These are phyloP conservation scores for Platysteira castanea DNA, from an alignment of 2,113 vertebrate genomes.

Conservation along the genomic window DNA sequence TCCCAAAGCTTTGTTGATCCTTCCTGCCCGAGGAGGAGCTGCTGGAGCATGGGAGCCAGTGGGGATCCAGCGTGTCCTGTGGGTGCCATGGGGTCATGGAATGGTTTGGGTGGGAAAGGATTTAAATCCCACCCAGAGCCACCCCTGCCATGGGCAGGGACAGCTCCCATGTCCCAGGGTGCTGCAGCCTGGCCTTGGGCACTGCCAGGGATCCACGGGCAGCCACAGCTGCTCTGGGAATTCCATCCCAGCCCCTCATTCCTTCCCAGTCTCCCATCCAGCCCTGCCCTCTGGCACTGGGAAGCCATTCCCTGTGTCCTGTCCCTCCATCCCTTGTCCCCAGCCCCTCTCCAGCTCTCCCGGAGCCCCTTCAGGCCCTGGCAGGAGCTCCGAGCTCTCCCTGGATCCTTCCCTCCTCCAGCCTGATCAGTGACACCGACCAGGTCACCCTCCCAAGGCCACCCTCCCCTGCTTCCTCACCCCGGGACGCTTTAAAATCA, in stretches of 20 bases:
- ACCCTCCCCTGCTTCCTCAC: background rate
- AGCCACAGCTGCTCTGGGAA: background rate
- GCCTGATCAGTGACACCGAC: background rate
- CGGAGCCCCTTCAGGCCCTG: background rate
- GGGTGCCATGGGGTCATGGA: fast-evolving
- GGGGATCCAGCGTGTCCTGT: fast-evolving
- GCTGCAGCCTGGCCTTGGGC: fast-evolving
- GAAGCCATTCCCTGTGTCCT: background rate
- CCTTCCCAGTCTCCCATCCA: background rate
- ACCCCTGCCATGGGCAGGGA: background rate
- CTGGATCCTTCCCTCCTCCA: background rate
- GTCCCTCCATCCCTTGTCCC: background rate
- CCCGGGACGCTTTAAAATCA: fast-evolving
- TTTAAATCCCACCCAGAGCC: background rate
- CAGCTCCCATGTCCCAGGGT: fast-evolving
- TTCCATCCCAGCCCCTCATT: background rate
- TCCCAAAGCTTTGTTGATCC: fast-evolving
- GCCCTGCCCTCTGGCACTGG: fast-evolving
- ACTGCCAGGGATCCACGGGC: background rate
- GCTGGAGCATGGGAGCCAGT: fast-evolving
- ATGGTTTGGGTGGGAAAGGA: background rate
- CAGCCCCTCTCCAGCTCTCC: background rate
- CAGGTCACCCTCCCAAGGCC: background rate
- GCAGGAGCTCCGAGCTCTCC: fast-evolving
- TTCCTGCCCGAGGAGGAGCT: background rate